A percentile compares a stretch with the other conserved stretches of the same genome.
phyloP scores from a whole-genome alignment of 2,888 invertebrate genomes.

The Cactoblastis cactorum region DNA sequence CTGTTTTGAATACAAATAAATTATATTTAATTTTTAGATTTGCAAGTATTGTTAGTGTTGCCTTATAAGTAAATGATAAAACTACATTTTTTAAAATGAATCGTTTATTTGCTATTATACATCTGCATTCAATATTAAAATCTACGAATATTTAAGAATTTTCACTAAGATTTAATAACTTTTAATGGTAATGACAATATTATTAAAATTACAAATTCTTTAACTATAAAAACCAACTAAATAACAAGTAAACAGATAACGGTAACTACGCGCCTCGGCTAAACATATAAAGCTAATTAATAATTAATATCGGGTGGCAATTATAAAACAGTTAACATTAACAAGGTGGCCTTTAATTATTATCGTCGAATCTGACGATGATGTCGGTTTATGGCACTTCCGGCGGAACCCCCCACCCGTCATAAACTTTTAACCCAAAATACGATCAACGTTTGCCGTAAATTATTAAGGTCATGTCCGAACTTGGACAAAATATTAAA shows the following conservation, averaged over 20 bases:
- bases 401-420: conserved; percentile 55
- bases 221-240: not conserved
- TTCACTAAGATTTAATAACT: too few species aligned
- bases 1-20: too few species aligned
- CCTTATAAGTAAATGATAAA: too few species aligned
- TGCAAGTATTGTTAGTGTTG: too few species aligned
- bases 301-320: conserved; percentile 59
- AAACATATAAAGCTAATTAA: conserved; percentile 52
- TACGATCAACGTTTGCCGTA: conserved; percentile 49
- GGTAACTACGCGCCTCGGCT: conserved; percentile 19
- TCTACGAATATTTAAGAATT: too few species aligned
- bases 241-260: not conserved
- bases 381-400: conserved; percentile 65
- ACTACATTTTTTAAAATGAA: too few species aligned
- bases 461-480: conserved; percentile 51
- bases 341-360: conserved; percentile 71
- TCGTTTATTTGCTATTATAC: too few species aligned
- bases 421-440: conserved; percentile 53
- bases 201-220: not conserved
- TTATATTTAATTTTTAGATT: too few species aligned
- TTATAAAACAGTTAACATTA: conserved; percentile 71
- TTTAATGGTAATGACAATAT: too few species aligned
- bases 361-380: conserved; percentile 68
- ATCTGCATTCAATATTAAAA: too few species aligned
- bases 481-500: conserved; percentile 50